These are phyloP conservation scores for Chiloscyllium punctatum DNA, from an alignment of 2,797 vertebrate genomes.

Conservation along the genomic window DNA sequence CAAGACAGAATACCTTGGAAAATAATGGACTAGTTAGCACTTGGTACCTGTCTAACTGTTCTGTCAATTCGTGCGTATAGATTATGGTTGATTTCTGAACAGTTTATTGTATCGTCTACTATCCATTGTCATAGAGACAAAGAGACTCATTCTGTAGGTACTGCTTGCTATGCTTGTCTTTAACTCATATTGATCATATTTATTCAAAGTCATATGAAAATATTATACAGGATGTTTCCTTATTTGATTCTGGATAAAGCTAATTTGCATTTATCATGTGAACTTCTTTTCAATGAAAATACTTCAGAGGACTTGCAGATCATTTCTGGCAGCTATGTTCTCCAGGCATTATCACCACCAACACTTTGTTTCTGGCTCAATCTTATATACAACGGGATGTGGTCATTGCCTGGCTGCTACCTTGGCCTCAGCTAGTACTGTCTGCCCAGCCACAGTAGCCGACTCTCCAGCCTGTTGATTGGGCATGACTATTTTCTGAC, in stretches of 20 bases:
- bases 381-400: background rate
- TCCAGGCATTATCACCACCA: background rate
- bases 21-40: background rate
- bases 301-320: background rate
- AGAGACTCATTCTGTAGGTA: background rate
- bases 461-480: background rate
- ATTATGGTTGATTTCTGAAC: background rate
- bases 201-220: conserved; percentile 11
- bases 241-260: background rate
- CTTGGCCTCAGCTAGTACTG: background rate
- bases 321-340: background rate
- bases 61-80: background rate
- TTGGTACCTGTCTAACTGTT: background rate
- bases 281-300: background rate
- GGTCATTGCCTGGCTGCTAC: background rate
- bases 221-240: background rate
- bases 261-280: background rate
- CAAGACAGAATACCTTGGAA: background rate
- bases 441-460: background rate
- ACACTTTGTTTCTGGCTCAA: background rate
- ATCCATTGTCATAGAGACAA: background rate
- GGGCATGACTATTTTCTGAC: background rate
- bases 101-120: background rate
- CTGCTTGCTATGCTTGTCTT: background rate
- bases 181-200: background rate